phyloP scores from a whole-genome alignment of 2,888 invertebrate genomes.

The Polia nebulosa region DNA sequence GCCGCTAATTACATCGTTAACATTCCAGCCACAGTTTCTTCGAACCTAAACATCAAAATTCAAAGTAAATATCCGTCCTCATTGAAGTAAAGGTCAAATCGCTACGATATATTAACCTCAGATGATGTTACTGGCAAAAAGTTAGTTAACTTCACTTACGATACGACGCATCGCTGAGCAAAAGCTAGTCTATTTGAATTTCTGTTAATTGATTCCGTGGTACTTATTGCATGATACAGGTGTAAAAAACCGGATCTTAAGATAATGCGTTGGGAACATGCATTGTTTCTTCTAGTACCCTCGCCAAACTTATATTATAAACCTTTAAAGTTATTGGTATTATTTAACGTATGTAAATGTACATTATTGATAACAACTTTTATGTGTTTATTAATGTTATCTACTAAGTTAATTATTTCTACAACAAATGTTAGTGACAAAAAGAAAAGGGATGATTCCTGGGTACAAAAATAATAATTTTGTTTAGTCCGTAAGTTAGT shows the following conservation, averaged over 20 bases:
- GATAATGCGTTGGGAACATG: slow-evolving; percentile 58
- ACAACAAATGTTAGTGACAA: slow-evolving; percentile 1
- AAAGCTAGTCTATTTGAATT: slow-evolving; percentile 49
- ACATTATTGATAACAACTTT: slow-evolving; percentile 19
- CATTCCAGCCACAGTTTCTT: slow-evolving; percentile 39
- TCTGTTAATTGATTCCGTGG: slow-evolving; percentile 58
- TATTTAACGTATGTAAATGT: slow-evolving; percentile 17
- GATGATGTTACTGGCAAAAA: slow-evolving; percentile 51
- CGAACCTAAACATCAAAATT: slow-evolving; percentile 37
- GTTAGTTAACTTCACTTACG: slow-evolving; percentile 40
- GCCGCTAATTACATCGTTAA: slow-evolving; percentile 46
- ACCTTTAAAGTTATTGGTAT: slow-evolving; percentile 16
- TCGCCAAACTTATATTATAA: slow-evolving; percentile 2
- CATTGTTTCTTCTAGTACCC: slow-evolving; percentile 39
- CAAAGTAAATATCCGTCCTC: slow-evolving; percentile 49
- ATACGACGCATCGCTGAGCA: slow-evolving; percentile 44
- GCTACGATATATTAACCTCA: slow-evolving; percentile 42
- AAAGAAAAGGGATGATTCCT: too few species aligned
- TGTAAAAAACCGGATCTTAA: slow-evolving; percentile 47
- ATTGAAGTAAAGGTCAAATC: slow-evolving; percentile 46
- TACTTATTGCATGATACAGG: slow-evolving; percentile 55
- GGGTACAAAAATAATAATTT: too few species aligned
- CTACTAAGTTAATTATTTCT: neutral
- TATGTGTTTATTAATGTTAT: neutral
- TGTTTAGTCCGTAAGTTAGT: too few species aligned